Conservation (phyloP, 2,888 invertebrate genomes). For the Chrysolina oricalcia region DNA sequence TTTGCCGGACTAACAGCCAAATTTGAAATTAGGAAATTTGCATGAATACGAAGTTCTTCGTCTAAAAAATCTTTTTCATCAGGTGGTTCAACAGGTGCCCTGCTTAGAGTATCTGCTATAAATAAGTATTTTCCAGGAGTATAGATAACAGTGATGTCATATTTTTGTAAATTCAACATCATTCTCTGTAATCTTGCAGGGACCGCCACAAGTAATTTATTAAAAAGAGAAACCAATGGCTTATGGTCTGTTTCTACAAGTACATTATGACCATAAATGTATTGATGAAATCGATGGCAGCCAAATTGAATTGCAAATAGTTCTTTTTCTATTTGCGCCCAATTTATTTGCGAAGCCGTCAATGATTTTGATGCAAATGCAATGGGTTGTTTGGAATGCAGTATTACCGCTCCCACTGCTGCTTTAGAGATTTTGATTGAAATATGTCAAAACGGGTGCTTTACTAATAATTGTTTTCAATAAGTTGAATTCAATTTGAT, state of each 20-base stretch:
- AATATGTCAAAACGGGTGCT: conserved; percentile 25
- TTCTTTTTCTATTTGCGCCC: conserved; percentile 51
- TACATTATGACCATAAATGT: conserved; percentile 51
- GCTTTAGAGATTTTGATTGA: conserved; percentile 1
- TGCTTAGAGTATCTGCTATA: conserved; percentile 52
- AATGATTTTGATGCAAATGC: conserved; percentile 13
- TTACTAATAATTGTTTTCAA: conserved; percentile 24
- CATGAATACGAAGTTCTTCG: too few species aligned
- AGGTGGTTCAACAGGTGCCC: too few species aligned
- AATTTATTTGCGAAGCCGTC: not conserved
- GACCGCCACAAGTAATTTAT: conserved; percentile 48
- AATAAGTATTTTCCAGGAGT: conserved; percentile 57
- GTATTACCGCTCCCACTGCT: conserved; percentile 18
- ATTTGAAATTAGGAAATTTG: too few species aligned
- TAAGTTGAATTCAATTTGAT: conserved; percentile 25
- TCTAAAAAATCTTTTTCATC: too few species aligned
- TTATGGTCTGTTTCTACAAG: conserved; percentile 58
- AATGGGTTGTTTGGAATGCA: conserved; percentile 9
- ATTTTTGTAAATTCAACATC: not conserved
- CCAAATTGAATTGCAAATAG: conserved; percentile 52
- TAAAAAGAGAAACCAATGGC: conserved; percentile 55
- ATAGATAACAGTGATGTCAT: conserved; percentile 53
- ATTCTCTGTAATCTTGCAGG: conserved; percentile 21
- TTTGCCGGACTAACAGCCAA: too few species aligned
- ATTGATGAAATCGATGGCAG: conserved; percentile 55